Base-by-base conservation (phyloP, 2,888 invertebrate species). In the Cremastinae sp. region DNA sequence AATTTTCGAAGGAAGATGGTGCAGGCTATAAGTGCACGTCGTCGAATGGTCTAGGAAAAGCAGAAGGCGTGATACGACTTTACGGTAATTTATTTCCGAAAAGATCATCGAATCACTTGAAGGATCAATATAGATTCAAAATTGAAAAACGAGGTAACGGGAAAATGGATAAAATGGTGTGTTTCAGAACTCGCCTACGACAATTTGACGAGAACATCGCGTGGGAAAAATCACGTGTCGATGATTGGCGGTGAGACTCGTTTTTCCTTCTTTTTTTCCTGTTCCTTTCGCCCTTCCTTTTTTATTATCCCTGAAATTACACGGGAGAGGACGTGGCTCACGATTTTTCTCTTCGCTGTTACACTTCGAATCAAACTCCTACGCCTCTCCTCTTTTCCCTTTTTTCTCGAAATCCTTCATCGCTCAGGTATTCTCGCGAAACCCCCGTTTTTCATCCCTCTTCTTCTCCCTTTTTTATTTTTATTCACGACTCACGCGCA, bases 21-120 rank as follows among this genome's bases (percentile, higher is more conserved):
- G 95, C 95, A 47, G 94, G 94, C 35, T 96, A 96, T 90, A 94
- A 94, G 88, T 96, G 96, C 84, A 93, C 95, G 69, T 94, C 95
- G 69, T 95, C 95, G 68, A 96, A 96, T 90, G 95, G 95, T 0
- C 90, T 95, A 59, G 95, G 95, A 73, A 93, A 93, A 85, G 95
- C 94, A 14, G 95, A 96, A 87, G 95, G 94, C 47, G 94, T 94
- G 0, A 91, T 95, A 61, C 91, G 95, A 83, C 91, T 96, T 59
- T 95, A 95, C 86, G 92, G 93, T 94, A 86, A 91, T 92, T 83
- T 45, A 7, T 20, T 41, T 45, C 9, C n/a, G 2, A n/a, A 41
- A 4, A 22, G 16, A 14, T 43, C 22, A 35, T 14, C 49, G 41
- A 49, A 62, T 14, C 45, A 20, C n/a, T 4, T 8, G 0, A 14